Evolutionary conservation across 1,140 invertebrate genomes (phyloP).

Genomic region (Bombus soroeensis): DNA sequence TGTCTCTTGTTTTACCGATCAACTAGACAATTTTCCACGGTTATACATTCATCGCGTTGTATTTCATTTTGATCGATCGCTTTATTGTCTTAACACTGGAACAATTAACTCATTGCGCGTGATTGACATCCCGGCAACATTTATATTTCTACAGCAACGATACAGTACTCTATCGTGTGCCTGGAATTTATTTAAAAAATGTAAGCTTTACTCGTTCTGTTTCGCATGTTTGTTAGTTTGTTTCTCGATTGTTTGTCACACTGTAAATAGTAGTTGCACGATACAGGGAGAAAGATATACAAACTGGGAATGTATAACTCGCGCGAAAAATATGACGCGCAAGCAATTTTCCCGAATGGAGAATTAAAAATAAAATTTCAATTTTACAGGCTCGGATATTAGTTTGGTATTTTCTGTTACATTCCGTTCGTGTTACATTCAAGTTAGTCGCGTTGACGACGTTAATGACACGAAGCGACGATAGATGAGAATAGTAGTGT

Average conservation of each 20-base stretch:
- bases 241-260: background rate
- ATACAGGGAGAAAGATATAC: background rate
- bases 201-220: background rate
- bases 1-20: background rate
- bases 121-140: conserved; percentile 4
- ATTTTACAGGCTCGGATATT: background rate
- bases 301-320: background rate
- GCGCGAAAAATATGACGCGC: background rate
- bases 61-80: conserved; percentile 12
- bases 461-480: background rate
- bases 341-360: background rate
- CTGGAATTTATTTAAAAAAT: conserved; percentile 9
- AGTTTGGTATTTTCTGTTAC: background rate
- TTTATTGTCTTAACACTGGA: background rate
- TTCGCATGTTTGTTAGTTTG: background rate
- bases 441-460: background rate
- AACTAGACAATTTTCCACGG: background rate
- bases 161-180: too few species aligned
- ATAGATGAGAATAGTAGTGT: too few species aligned
- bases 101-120: conserved; percentile 4
- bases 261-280: background rate
- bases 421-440: background rate
- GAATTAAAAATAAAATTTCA: background rate
- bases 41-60: background rate
- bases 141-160: background rate